Evolutionary conservation across 2,113 vertebrate genomes (phyloP).

Genomic region (Octodon degus): DNA sequence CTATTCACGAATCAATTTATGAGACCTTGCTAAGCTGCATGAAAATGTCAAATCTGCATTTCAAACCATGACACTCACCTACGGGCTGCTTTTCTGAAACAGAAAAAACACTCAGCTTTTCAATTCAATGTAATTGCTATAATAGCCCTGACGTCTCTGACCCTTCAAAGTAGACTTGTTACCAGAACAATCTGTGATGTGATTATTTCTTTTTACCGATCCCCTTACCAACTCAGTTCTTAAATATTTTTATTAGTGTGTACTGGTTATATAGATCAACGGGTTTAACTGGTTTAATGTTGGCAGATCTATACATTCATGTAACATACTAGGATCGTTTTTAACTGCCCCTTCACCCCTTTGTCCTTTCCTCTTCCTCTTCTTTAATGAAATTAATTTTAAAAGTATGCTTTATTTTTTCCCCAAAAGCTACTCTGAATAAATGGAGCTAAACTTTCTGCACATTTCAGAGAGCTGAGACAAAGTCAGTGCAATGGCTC

Average conservation of each 20-base stretch:
- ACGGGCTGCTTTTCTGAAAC: neutral
- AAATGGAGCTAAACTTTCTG: constrained; percentile 5
- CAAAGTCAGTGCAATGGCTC: neutral
- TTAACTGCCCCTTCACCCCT: neutral
- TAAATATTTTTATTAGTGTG: neutral
- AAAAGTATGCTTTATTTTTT: constrained; percentile 3
- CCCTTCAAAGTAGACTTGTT: neutral
- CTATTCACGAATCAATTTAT: constrained; percentile 11
- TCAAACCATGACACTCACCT: neutral
- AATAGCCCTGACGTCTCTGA: neutral
- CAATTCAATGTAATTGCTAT: neutral
- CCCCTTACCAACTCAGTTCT: neutral
- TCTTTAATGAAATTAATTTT: neutral
- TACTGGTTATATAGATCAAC: neutral
- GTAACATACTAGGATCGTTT: neutral
- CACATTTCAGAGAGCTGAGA: neutral
- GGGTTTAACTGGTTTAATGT: neutral
- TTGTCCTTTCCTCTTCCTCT: neutral
- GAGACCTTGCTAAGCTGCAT: constrained; percentile 17
- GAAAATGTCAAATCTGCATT: constrained; percentile 51
- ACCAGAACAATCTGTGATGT: neutral
- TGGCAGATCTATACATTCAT: neutral
- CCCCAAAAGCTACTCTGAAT: neutral
- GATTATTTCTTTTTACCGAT: neutral
- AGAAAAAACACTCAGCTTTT: neutral